Base-by-base conservation (phyloP, 1,140 invertebrate genomes). In the Neodiprion fabricii region DNA sequence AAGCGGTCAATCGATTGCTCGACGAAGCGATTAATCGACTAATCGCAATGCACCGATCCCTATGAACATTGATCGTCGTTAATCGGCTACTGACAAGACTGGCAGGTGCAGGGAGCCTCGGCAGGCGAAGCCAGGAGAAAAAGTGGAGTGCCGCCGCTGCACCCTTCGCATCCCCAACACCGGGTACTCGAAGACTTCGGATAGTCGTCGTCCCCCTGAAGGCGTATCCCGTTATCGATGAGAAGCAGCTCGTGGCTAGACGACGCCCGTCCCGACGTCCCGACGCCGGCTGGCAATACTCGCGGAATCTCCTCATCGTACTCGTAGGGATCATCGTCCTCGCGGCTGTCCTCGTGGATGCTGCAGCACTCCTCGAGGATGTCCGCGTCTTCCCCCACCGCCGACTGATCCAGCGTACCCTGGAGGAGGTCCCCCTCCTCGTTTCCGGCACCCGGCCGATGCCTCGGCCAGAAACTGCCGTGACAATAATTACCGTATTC, bases 281-380 rank as follows among this genome's bases (percentile, higher is more conserved):
- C 71, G 49, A 53, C 53, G 11, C 53, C 53, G 53, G 11, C n/a
- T 50, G 23, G 68, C 67, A 10, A 67, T 21, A 9, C 71, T 48
- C 61, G 78, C 67, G 50, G 80, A 47, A 90, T 86, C 71, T 91
- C 89, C 40, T 90, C 89, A 77, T 91, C 90, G 74, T 90, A 91
- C 75, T 89, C 89, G 76, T 90, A 91, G 5, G 87, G 87, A 79
- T 91, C 90, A 77, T 90, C 89, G 67, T 89, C 86, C 21, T 76
- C 72, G 47, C 77, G 78, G 21, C 66, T 72, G n/a, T 75, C 69
- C 17, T 80, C 76, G 53, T 49, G 53, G 48, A 74, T 76, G 76
- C 70, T 67, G 72, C 75, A 49, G 70, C 73, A 72, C 23, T 74
- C 76, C 11, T 48, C 48, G 50, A 53, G 23, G 12, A 14, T 17